Percentiles rank a stretch among this genome's conserved stretches.
phyloP scores from a whole-genome alignment of 2,113 vertebrate genomes.

The Drymodes brunneopygia region DNA sequence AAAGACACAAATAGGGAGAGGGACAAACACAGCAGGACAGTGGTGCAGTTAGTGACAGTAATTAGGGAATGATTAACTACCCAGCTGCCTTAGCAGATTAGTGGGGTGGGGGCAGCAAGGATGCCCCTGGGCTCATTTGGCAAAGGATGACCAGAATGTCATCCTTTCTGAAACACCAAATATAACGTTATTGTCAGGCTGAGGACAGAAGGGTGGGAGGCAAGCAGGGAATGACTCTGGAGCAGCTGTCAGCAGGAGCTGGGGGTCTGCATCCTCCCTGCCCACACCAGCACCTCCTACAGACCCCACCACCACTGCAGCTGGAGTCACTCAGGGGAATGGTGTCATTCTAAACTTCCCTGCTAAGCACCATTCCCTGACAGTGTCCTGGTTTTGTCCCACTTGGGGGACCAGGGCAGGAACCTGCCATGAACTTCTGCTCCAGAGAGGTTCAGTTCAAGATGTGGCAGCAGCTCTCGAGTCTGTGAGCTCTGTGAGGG shows the following conservation, averaged over 20 bases:
- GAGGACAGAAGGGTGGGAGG: not conserved
- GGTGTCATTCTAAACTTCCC: not conserved
- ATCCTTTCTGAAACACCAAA: too few relatives aligned
- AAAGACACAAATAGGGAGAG: not conserved
- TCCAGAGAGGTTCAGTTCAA: fast-evolving
- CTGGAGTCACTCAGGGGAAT: not conserved
- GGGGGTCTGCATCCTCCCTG: not conserved
- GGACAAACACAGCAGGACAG: fast-evolving
- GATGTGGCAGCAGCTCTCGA: fast-evolving
- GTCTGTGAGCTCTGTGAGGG: fast-evolving
- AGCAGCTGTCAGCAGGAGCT: not conserved
- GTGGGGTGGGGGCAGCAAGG: not conserved
- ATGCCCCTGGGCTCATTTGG: not conserved
- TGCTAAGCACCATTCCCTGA: fast-evolving
- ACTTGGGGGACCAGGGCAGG: not conserved
- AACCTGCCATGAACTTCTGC: not conserved
- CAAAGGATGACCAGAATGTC: not conserved
- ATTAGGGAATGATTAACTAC: not conserved
- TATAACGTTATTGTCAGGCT: too few relatives aligned
- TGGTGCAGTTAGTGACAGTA: not conserved
- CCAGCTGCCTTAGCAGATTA: too few relatives aligned
- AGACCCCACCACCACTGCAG: fast-evolving
- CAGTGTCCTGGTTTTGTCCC: not conserved
- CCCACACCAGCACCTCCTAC: not conserved
- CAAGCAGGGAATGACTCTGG: not conserved